Evolutionary conservation across 1,140 invertebrate species (phyloP).

Genomic region (Drosophila yakuba): DNA sequence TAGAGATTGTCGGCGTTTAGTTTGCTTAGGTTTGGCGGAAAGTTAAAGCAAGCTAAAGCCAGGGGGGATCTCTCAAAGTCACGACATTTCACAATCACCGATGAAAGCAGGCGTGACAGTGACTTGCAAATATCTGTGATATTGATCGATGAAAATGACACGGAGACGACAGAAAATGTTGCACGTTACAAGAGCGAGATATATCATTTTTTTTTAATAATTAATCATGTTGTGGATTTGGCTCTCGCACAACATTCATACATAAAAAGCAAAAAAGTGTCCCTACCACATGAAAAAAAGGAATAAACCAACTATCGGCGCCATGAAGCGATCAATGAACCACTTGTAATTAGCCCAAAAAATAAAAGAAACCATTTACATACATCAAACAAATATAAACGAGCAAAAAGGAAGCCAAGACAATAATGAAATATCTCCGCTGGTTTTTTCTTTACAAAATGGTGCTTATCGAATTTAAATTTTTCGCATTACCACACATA

Average conservation of each 20-base stretch:
- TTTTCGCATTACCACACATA: constrained; percentile 58
- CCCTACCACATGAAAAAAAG: background rate
- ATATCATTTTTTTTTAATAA: background rate
- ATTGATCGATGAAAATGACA: constrained; percentile 39
- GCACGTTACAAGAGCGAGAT: background rate
- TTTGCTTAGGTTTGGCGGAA: background rate
- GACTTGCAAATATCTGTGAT: constrained; percentile 39
- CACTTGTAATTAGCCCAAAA: constrained; percentile 20
- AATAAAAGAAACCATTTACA: constrained; percentile 25
- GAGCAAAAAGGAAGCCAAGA: constrained; percentile 33
- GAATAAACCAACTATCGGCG: background rate
- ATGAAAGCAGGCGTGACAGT: constrained; percentile 51
- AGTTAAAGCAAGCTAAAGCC: background rate
- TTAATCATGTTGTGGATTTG: background rate
- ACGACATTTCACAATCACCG: constrained; percentile 40
- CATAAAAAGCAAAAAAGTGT: background rate
- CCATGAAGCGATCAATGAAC: constrained; percentile 19
- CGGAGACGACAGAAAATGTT: constrained; percentile 4
- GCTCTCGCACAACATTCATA: no score
- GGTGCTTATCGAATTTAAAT: constrained; percentile 76
- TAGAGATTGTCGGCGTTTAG: constrained; percentile 9
- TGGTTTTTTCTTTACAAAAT: constrained; percentile 37
- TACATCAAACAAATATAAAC: constrained; percentile 22
- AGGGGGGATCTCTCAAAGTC: constrained; percentile 9
- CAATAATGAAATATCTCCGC: constrained; percentile 42